phyloP scores from a whole-genome alignment of 92 coral and sea anemone genomes.

The Epizoanthus scotinus region DNA sequence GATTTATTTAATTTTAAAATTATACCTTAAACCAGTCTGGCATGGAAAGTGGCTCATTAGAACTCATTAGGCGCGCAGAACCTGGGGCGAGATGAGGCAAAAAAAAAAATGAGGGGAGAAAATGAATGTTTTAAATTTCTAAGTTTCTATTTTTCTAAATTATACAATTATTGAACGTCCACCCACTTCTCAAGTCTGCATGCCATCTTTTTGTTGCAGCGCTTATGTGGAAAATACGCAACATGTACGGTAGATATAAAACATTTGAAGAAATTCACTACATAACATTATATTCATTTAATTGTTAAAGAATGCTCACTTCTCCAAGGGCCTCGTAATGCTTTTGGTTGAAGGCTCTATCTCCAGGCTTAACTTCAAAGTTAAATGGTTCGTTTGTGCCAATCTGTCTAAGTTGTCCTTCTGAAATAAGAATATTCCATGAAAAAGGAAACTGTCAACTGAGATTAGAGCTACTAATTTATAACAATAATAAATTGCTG shows the following conservation, averaged over 20 bases:
- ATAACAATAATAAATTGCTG: too few relatives aligned
- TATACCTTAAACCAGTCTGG: too few relatives aligned
- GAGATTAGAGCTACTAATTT: neutral
- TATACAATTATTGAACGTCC: too few relatives aligned
- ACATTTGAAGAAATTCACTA: neutral
- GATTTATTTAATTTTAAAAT: too few relatives aligned
- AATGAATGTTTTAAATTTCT: too few relatives aligned
- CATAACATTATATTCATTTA: neutral
- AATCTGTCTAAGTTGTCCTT: constrained; percentile 63
- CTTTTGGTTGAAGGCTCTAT: constrained; percentile 71
- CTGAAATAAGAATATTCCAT: constrained; percentile 40
- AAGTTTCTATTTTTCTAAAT: too few relatives aligned
- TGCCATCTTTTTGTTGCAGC: neutral
- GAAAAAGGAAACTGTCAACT: neutral
- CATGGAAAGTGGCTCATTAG: too few relatives aligned
- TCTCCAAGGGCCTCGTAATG: constrained; percentile 95
- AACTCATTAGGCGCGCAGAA: too few relatives aligned
- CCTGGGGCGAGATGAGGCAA: too few relatives aligned
- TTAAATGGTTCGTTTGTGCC: constrained; percentile 64
- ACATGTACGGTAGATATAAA: neutral
- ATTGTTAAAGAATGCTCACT: constrained; percentile 46
- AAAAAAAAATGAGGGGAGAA: too few relatives aligned
- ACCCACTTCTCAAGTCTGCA: too few relatives aligned
- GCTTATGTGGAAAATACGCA: neutral
- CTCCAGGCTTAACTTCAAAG: constrained; percentile 78